A percentile compares a stretch with the other conserved stretches of the same genome.
phyloP scores from a whole-genome alignment of 1,140 invertebrate genomes.

The Sinonovacula constricta region DNA sequence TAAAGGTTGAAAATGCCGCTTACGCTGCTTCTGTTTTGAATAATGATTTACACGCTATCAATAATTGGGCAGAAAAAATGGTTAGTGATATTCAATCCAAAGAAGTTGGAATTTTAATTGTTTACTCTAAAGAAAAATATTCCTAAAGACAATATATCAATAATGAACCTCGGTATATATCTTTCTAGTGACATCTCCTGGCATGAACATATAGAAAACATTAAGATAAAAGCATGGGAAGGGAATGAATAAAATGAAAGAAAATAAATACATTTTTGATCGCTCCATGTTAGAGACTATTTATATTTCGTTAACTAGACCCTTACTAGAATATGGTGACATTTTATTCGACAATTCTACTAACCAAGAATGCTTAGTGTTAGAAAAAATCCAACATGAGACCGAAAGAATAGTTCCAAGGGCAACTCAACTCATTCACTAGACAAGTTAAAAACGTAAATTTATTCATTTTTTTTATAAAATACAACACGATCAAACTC shows the following conservation, averaged over 20 bases:
- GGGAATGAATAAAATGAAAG: conserved; percentile 1
- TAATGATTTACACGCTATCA: too few species aligned
- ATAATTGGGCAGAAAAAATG: too few species aligned
- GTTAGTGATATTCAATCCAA: too few species aligned
- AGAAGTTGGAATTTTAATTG: too few species aligned
- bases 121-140: too few species aligned
- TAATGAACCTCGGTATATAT: too few species aligned
- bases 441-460: background rate
- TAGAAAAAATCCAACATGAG: conserved; percentile 3
- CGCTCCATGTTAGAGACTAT: conserved; percentile 1
- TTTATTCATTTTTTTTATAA: conserved; percentile 2
- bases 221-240: too few species aligned
- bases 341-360: conserved; percentile 4
- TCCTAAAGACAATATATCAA: too few species aligned
- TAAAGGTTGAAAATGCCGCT: too few species aligned
- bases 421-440: conserved; percentile 2
- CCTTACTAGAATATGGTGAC: conserved; percentile 19
- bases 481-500: background rate
- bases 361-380: background rate
- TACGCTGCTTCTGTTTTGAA: too few species aligned
- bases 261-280: conserved; percentile 13
- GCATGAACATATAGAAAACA: too few species aligned
- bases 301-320: conserved; percentile 14
- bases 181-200: too few species aligned
- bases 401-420: conserved; percentile 13